Conservation (phyloP, 2,113 vertebrate genomes). For the Platycercus adscitus region DNA sequence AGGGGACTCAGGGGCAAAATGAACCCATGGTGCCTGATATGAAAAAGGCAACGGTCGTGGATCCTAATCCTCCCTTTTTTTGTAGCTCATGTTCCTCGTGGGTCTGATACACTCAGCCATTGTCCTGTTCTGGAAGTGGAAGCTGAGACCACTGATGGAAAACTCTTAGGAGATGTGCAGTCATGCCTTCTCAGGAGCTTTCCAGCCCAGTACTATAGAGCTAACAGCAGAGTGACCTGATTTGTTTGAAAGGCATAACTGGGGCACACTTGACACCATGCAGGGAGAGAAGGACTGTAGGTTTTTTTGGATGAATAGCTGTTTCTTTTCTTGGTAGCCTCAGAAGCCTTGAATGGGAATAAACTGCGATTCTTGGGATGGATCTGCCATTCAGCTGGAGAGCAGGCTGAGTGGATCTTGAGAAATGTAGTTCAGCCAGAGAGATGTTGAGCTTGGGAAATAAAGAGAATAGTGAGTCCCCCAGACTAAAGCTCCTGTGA, state of each 20-base stretch:
- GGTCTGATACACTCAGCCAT: not conserved
- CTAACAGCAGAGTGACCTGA: slow-evolving; percentile 2
- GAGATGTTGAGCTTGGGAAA: not conserved
- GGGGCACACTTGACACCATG: not conserved
- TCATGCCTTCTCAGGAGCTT: slow-evolving; percentile 13
- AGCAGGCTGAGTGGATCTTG: not conserved
- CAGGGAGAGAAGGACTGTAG: not conserved
- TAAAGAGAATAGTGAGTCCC: not conserved
- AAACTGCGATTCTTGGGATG: not conserved
- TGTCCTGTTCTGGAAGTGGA: not conserved
- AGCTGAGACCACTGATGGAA: not conserved
- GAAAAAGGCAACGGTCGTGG: not conserved
- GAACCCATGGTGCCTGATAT: not conserved
- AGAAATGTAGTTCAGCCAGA: not conserved
- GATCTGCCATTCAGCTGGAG: not conserved
- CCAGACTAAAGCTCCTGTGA: not conserved
- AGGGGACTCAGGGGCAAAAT: not conserved
- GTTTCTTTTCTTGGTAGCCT: not conserved
- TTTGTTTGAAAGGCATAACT: slow-evolving; percentile 21
- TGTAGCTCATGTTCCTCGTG: not conserved
- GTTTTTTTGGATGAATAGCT: not conserved
- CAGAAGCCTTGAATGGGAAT: not conserved
- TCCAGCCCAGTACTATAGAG: not conserved
- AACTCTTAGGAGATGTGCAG: not conserved
- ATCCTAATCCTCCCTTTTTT: not conserved